A percentile compares a stretch with the other conserved stretches of the same genome.
These are phyloP conservation scores for Cepaea nemoralis DNA, from an alignment of 1,140 invertebrate species.

Conservation along the genomic window DNA sequence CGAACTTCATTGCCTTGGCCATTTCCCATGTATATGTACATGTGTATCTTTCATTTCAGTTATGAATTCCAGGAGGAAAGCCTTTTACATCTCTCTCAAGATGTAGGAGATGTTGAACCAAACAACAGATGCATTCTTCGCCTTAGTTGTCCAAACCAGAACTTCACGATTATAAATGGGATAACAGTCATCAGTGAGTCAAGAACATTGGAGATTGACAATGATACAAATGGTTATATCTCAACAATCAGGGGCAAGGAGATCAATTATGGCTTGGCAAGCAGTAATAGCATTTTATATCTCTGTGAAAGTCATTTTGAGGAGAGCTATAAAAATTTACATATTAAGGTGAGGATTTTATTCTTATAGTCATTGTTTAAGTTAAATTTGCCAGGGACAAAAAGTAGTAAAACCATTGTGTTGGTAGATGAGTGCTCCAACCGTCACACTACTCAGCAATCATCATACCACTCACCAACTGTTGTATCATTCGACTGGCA, in stretches of 20 bases:
- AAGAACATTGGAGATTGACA: conserved; percentile 31
- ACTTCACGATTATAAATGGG: conserved; percentile 7
- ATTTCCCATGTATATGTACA: too few relatives aligned
- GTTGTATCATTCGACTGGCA: too few relatives aligned
- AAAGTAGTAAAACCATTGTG: too few relatives aligned
- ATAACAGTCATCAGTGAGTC: conserved; percentile 29
- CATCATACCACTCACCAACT: too few relatives aligned
- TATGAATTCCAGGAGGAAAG: not conserved
- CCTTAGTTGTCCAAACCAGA: not conserved
- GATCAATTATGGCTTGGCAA: not conserved
- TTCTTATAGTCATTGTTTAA: too few relatives aligned
- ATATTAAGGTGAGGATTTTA: conserved; percentile 14
- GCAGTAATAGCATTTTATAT: not conserved
- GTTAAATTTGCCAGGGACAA: too few relatives aligned
- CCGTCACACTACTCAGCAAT: too few relatives aligned
- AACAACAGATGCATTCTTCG: not conserved
- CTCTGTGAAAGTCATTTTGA: not conserved
- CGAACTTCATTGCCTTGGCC: too few relatives aligned
- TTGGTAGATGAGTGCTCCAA: too few relatives aligned
- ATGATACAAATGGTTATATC: conserved; percentile 19
- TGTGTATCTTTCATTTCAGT: not conserved
- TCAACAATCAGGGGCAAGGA: conserved; percentile 5
- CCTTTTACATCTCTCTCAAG: not conserved
- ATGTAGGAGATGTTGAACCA: not conserved
- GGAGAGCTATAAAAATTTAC: conserved; percentile 2